Conservation (phyloP, 2,113 vertebrate species). For the Catharus fuscescens region DNA sequence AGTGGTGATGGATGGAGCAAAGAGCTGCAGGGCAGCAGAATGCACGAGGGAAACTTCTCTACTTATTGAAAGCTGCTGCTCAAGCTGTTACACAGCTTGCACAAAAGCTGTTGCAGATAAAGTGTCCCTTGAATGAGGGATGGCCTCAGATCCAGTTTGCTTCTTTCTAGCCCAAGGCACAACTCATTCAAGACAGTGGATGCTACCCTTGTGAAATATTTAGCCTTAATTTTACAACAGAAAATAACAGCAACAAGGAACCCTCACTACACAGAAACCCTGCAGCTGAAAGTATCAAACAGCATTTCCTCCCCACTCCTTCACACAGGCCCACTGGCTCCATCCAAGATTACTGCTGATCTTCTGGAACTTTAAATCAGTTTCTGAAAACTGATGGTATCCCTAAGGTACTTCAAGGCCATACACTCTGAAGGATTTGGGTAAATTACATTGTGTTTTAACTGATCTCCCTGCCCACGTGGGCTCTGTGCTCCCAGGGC, state of each 20-base stretch:
- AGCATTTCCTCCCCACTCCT: background rate
- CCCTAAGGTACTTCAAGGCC: background rate
- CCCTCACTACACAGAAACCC: background rate
- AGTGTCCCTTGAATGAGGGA: background rate
- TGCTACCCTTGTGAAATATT: background rate
- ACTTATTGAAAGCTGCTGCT: background rate
- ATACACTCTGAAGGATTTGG: background rate
- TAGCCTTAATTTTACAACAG: background rate
- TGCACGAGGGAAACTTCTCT: background rate
- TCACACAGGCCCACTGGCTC: background rate
- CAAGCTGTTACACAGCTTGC: background rate
- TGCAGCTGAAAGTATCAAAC: background rate
- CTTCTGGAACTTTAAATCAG: background rate
- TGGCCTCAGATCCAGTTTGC: background rate
- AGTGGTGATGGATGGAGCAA: background rate
- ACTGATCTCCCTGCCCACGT: background rate
- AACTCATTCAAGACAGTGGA: background rate
- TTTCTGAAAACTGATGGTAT: background rate
- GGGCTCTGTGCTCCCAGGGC: background rate
- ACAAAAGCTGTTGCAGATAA: background rate
- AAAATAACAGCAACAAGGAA: background rate
- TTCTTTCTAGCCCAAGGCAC: background rate
- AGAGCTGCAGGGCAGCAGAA: background rate
- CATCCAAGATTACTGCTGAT: background rate
- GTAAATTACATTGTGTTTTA: background rate